A percentile compares a stretch with the other conserved stretches of the same genome.
These are phyloP conservation scores for Amphiura filiformis DNA, from an alignment of 35 echinoderm and acorn worm species.

Conservation along the genomic window DNA sequence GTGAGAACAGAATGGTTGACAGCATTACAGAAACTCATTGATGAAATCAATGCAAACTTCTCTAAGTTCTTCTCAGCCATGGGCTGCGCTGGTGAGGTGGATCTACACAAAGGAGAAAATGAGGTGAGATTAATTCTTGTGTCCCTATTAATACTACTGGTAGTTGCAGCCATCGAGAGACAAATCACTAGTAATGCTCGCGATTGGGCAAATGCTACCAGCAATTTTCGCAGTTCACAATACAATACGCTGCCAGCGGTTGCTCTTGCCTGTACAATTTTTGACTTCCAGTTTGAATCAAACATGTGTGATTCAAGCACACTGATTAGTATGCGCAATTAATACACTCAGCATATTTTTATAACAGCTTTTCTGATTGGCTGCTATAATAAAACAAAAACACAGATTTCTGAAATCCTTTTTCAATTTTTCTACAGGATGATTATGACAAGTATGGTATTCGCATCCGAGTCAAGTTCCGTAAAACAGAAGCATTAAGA, in stretches of 20 bases:
- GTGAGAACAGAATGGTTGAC: constrained; percentile 49
- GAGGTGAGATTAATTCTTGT: constrained; percentile 41
- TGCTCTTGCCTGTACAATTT: too few species aligned
- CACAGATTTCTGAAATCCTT: not conserved
- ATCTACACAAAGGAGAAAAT: constrained; percentile 55
- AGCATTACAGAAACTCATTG: constrained; percentile 39
- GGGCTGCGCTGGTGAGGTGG: constrained; percentile 93
- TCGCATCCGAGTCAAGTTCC: constrained; percentile 77
- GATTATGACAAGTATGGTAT: constrained; percentile 94
- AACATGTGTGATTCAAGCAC: too few species aligned
- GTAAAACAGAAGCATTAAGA: constrained; percentile 62
- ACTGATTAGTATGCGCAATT: not conserved
- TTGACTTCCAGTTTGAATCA: too few species aligned
- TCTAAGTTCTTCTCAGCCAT: constrained; percentile 72
- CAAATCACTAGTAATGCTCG: too few species aligned
- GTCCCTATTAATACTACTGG: too few species aligned
- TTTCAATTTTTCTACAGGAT: constrained; percentile 45
- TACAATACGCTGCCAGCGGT: too few species aligned
- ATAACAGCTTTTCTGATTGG: too few species aligned
- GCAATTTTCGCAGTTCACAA: not conserved
- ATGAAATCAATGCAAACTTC: constrained; percentile 61
- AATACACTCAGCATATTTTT: too few species aligned
- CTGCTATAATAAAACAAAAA: too few species aligned
- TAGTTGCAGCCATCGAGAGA: too few species aligned
- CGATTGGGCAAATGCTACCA: too few species aligned